Evolutionary conservation across 2,888 invertebrate genomes (phyloP), one percentile per base, ranked within the genome.

Genomic region (Galeruca laticollis): DNA sequence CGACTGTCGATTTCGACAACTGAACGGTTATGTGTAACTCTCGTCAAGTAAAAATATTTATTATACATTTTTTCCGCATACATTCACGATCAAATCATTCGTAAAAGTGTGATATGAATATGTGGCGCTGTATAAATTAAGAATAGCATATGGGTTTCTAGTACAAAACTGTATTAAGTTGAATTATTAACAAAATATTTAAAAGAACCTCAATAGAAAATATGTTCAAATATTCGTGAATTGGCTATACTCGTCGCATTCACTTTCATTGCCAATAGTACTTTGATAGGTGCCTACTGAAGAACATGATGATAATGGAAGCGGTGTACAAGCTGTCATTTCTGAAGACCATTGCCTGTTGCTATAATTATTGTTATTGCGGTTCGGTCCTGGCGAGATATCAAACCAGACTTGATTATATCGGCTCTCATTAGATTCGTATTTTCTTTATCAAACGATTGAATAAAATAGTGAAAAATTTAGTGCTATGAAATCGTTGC

Each of bases 1-100:
- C 56, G 56, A 26, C 56, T 56, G 56, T n/a, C 56, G 33, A 56
- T 31, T 56, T 56, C 26, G 33, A 56, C 56, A n/a, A 56, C 26
- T 26, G 31, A 56, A 56, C 26, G 56, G 54, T 15, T 54, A 54
- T 54, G 54, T 54, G 54, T 54, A 31, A 54, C 54, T 26, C 31
- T 54, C 13, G 21, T 18, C 21, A 10, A 54, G 21, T 56, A 56
- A 56, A 56, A 56, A 56, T 56, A 33, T 33, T 56, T 56, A 18
- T 33, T 31, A 56, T 56, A 56, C 33, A 56, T 56, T 56, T 56
- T 31, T n/a, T 56, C 21, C 15, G 26, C 33, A 20, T 56, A 56
- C 33, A 56, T 56, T 56, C 21, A 56, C 21, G 26, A 56, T 56
- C 31, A 56, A n/a, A 33, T 56, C 31, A 56, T 56, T 56, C 56